phyloP scores from a whole-genome alignment of 2,888 invertebrate genomes.

The Dynastes maya region DNA sequence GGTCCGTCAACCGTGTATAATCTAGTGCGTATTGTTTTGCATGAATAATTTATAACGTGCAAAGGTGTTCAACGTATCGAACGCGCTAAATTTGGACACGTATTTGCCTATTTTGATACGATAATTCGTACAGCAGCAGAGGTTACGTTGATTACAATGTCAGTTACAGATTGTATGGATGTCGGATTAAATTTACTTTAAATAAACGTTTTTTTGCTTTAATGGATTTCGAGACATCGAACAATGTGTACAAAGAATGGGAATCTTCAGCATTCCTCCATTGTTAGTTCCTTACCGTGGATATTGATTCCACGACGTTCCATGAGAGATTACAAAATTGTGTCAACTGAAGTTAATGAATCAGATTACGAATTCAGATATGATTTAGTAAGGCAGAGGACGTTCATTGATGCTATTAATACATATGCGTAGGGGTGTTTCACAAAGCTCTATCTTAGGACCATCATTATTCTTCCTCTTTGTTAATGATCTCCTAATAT shows the following conservation, averaged over 20 bases:
- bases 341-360: too few species aligned
- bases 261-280: too few species aligned
- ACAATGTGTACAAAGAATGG: neutral
- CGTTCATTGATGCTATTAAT: too few species aligned
- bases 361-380: too few species aligned
- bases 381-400: too few species aligned
- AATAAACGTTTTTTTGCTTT: neutral
- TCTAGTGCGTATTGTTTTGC: constrained; percentile 26
- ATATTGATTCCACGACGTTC: too few species aligned
- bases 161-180: neutral
- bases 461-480: too few species aligned
- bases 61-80: constrained; percentile 22
- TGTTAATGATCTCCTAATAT: too few species aligned
- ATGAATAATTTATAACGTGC: constrained; percentile 37
- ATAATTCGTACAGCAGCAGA: neutral
- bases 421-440: too few species aligned
- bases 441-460: too few species aligned
- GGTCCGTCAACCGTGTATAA: constrained; percentile 10
- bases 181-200: neutral
- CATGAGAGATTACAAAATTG: too few species aligned
- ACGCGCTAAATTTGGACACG: constrained; percentile 32
- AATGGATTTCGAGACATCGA: neutral
- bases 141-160: neutral
- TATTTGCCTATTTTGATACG: constrained; percentile 5
- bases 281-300: too few species aligned